Evolutionary conservation across 1,140 invertebrate genomes (phyloP), one percentile per base, ranked within the genome.

Genomic region (Drosophila virilis): DNA sequence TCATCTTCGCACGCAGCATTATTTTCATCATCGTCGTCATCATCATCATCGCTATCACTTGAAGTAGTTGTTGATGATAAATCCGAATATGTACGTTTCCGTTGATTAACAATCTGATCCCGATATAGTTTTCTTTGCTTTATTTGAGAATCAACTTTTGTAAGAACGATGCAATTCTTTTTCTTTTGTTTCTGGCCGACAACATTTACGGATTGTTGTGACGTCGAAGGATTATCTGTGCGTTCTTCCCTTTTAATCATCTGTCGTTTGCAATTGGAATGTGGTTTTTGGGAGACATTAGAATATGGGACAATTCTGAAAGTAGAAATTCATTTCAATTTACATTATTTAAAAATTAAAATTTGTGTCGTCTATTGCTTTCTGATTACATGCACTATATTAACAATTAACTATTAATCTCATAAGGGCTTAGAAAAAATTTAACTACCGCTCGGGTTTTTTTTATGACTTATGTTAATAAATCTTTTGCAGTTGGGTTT

Each of bases 41-140:
- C 91, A 6, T 92, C 91, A 42, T 92, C 91, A 8, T 92, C 91
- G 35, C 90, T 92, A 6, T 92, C 91, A 55, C 89, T 92, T 0
- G 90, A 91, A n/a, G 91, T 81, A 38, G 88, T 88, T 0, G 88
- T 71, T 8, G 91, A 91, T 6, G 90, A 92, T 17, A 91, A 58
- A 54, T 92, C 88, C 1, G 91, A 92, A 51, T 91, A 80, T 6
- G 86, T 91, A 37, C 84, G 80, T 51, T 90, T 92, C 0, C 90
- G 77, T 42, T 80, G 77, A 48, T 65, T 86, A 5, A 62, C 72
- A 32, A 88, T 62, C 8, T 69, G 71, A 17, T 83, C 82, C 15
- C 78, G 78, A 42, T 79, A 68, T 50, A 76, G 45, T 66, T 62
- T 79, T 43, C 71, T 88, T 35, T 88, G 83, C 32, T 88, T 86